Percentiles rank a stretch among this genome's conserved stretches.
Conservation (phyloP, 2,888 invertebrate species). For the Acanthoscelides obtectus region DNA sequence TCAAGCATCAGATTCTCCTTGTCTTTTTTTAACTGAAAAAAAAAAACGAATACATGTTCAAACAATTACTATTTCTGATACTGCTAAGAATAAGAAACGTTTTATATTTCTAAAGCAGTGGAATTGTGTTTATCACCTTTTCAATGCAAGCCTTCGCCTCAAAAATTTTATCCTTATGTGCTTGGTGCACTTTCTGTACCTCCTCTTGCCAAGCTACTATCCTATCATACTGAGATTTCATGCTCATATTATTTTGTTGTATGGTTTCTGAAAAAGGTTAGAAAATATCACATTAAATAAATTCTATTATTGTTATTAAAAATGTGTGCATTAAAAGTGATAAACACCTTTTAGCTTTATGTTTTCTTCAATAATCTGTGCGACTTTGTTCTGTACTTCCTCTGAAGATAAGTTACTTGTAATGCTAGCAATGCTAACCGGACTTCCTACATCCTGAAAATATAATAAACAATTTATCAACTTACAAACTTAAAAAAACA, state of each 20-base stretch:
- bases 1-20: slow-evolving; percentile 25
- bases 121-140: slow-evolving; percentile 41
- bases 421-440: slow-evolving; percentile 24
- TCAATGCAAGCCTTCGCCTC: slow-evolving; percentile 60
- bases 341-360: slow-evolving; percentile 30
- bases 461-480: not conserved
- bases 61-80: too few species aligned
- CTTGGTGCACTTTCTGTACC: slow-evolving; percentile 56
- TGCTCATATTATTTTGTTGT: slow-evolving; percentile 60
- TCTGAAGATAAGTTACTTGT: slow-evolving; percentile 30
- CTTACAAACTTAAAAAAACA: not conserved
- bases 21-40: slow-evolving; percentile 34
- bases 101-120: slow-evolving; percentile 1
- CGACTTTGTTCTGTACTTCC: slow-evolving; percentile 38
- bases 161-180: slow-evolving; percentile 62
- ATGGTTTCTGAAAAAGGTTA: slow-evolving; percentile 59
- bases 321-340: slow-evolving; percentile 6
- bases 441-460: slow-evolving; percentile 8
- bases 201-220: slow-evolving; percentile 62
- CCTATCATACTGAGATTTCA: slow-evolving; percentile 62
- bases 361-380: slow-evolving; percentile 36
- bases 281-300: too few species aligned
- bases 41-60: too few species aligned
- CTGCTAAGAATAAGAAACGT: too few species aligned
- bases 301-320: too few species aligned